Evolutionary conservation across 2,113 vertebrate species (phyloP), one percentile per base, ranked within the genome.

Genomic region (Amblyornis subalaris): DNA sequence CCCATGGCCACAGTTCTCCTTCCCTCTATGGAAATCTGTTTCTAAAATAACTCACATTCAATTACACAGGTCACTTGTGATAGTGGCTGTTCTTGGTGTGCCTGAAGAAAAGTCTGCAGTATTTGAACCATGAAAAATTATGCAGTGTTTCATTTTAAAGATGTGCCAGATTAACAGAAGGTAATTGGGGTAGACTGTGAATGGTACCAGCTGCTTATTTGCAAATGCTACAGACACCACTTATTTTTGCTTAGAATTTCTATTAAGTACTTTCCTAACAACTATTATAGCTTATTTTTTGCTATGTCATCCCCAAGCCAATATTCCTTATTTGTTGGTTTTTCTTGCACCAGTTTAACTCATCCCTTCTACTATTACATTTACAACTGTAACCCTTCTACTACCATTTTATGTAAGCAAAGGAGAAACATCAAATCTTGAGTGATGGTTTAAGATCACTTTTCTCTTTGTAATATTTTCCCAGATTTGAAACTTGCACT

Each of bases 61-160:
- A 91, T 97, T 95, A 95, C 78, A 90, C 89, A 95, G 94, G 91
- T 94, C 94, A 95, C 85, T 97, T 90, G 91, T 93, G 93, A 95
- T 48, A 55, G 87, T 45, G 88, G 70, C 91, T 95, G 94, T 76
- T 94, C 89, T 89, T 88, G 60, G 87, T 91, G 71, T 85, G 82
- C 89, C 85, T 73, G 81, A 89, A 95, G 74, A 87, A 85, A 94
- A 88, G 89, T 64, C 89, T 93, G 87, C 54, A 80, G 55, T 70
- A 88, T 70, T 47, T 95, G 89, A 96, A 94, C 91, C 89, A 89
- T 70, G 67, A 85, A 94, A 91, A 91, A 92, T 85, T 89, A 95
- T 50, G 62, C 81, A n/a, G 62, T 58, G 85, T 91, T 95, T 89
- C 50, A 88, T 89, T 96, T 82, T 85, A 89, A 91, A 94, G 67